Conservation (phyloP, 2,113 vertebrate genomes). For the Catharus bicknelli region DNA sequence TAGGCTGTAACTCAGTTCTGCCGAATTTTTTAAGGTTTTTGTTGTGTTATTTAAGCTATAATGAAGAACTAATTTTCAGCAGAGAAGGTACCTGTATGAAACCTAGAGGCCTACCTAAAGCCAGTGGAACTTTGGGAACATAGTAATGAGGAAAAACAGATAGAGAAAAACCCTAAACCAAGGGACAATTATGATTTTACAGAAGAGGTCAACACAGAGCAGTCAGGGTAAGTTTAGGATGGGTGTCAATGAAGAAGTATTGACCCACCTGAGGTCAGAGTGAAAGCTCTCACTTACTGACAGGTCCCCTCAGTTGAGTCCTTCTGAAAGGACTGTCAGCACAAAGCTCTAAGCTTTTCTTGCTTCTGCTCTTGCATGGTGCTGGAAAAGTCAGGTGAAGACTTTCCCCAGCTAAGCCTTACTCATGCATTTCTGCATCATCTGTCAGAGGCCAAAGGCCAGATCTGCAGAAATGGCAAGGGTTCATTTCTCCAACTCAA, state of each 20-base stretch:
- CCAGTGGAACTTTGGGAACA: neutral
- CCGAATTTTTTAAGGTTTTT: neutral
- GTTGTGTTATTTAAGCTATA: neutral
- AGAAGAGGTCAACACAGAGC: neutral
- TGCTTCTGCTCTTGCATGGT: neutral
- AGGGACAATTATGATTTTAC: neutral
- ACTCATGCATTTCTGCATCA: neutral
- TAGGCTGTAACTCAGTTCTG: neutral
- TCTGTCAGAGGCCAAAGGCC: neutral
- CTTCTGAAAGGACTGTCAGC: neutral
- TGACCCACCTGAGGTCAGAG: neutral
- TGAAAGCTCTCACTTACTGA: neutral
- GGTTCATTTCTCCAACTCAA: neutral
- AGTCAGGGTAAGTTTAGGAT: neutral
- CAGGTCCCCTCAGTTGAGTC: neutral
- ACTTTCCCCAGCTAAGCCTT: neutral
- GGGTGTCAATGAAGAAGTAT: neutral
- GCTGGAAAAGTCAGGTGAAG: neutral
- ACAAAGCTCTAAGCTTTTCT: neutral
- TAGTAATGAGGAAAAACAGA: neutral
- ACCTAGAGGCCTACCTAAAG: neutral
- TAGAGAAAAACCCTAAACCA: neutral
- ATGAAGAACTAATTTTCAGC: neutral
- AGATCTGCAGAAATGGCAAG: neutral
- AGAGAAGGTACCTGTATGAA: neutral